Base-by-base conservation (phyloP, 2,888 invertebrate genomes). In the Idaea aversata region DNA sequence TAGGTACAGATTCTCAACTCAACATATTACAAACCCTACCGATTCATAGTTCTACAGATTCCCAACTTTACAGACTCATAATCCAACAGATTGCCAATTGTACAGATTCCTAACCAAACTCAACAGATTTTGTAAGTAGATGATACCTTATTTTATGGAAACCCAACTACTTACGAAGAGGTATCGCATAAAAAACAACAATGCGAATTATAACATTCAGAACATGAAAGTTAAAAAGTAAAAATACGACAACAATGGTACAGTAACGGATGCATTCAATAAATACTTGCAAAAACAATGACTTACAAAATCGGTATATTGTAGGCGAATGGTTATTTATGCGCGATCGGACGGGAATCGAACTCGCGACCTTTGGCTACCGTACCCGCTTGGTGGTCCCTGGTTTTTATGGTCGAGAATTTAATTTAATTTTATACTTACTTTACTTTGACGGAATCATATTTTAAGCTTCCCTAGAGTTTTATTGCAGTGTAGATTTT, bases 281-380 rank as follows among this genome's bases (percentile, higher is more conserved):
- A 89, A 89, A 88, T 87, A 87, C 81, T 75, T 65, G 13, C 47
- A 47, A 47, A 71, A 74, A 73, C 80, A 77, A 79, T 73, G 81
- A 81, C 76, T 77, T 75, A 72, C 69, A 80, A 77, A 83, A 85
- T 82, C 84, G 76, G 86, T 78, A 85, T 87, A 84, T 87, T 85
- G 86, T 88, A 86, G 86, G 83, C 80, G 80, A 82, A 76, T 77
- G 80, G 79, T 84, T 88, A 88, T 90, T 90, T 89, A 91, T 90
- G 89, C 82, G 80, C 77, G 72, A 70, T 66, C 69, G 67, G 72
- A 72, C 76, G 71, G 72, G 81, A 77, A 77, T 80, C 83, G 84
- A 88, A 87, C 86, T 81, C 73, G 84, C 81, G 88, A 89, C 89
- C 88, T 76, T 83, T 79, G 77, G 89, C 90, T 89, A 88, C 90